These are phyloP conservation scores for Petromus typicus DNA, from an alignment of 2,113 vertebrate genomes.

Conservation along the genomic window DNA sequence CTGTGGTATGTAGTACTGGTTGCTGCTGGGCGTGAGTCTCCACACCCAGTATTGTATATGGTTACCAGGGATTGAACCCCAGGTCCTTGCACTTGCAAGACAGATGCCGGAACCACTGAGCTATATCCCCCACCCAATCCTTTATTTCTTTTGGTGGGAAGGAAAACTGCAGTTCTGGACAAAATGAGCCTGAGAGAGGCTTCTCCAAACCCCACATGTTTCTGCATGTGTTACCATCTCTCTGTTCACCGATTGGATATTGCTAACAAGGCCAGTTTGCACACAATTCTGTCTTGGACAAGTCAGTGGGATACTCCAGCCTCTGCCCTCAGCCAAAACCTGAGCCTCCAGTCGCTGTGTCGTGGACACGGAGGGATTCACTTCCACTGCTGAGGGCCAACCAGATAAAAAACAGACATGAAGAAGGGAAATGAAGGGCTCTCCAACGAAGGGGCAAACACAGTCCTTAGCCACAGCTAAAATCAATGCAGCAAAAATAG, in stretches of 20 bases:
- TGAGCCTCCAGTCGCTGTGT: neutral
- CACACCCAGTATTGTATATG: too few species aligned
- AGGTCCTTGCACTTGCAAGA: too few species aligned
- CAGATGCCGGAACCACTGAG: too few species aligned
- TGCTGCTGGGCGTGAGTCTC: too few species aligned
- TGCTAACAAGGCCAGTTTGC: neutral
- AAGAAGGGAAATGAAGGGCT: neutral
- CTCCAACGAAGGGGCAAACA: neutral
- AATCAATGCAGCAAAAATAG: slow-evolving; percentile 13
- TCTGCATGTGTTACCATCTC: neutral
- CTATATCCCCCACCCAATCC: too few species aligned
- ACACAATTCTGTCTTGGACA: neutral
- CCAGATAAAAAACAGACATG: neutral
- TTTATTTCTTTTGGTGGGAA: neutral
- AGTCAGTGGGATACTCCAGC: accelerated
- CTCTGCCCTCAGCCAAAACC: neutral
- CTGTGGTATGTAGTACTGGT: too few species aligned
- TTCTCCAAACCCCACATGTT: neutral
- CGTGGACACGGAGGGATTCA: neutral
- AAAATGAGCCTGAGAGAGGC: neutral
- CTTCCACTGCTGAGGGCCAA: neutral
- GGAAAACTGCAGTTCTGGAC: neutral
- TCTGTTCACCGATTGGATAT: neutral
- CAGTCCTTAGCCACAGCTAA: neutral
- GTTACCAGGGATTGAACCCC: too few species aligned